Conservation (phyloP, 2,113 vertebrate genomes). For the Helogale parvula region DNA sequence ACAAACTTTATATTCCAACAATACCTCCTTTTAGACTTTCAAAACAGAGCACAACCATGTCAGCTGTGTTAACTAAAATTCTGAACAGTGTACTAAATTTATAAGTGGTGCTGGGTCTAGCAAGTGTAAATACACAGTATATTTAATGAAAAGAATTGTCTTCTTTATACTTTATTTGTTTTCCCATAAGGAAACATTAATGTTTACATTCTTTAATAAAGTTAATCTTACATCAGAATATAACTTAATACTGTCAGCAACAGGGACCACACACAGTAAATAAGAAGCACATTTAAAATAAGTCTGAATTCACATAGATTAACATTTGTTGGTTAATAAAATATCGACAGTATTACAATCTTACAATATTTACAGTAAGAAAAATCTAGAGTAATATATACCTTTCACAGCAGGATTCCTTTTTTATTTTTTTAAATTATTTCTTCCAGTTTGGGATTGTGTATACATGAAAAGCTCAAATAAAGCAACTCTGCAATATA, state of each 20-base stretch:
- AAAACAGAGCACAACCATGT: constrained; percentile 73
- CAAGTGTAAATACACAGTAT: constrained; percentile 80
- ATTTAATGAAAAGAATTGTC: constrained; percentile 82
- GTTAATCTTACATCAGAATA: constrained; percentile 89
- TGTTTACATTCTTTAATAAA: constrained; percentile 85
- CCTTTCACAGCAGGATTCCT: constrained; percentile 87
- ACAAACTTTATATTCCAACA: constrained; percentile 80
- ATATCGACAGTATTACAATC: constrained; percentile 90
- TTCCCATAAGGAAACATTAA: constrained; percentile 81
- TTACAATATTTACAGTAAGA: constrained; percentile 91
- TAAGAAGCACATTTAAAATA: constrained; percentile 85
- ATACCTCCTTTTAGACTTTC: constrained; percentile 75
- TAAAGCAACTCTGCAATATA: constrained; percentile 87
- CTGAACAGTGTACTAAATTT: constrained; percentile 80
- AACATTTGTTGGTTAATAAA: constrained; percentile 90
- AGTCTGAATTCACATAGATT: constrained; percentile 87
- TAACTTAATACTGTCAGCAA: constrained; percentile 87
- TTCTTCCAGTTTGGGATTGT: constrained; percentile 86
- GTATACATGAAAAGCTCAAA: constrained; percentile 87
- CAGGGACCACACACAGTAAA: constrained; percentile 86
- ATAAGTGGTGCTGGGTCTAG: constrained; percentile 78
- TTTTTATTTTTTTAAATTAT: constrained; percentile 65
- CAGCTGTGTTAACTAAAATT: constrained; percentile 82
- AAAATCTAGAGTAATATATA: constrained; percentile 89
- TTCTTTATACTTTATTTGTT: constrained; percentile 85